Conservation (phyloP, 1,140 invertebrate species). For the Drosophila malerkotliana region DNA sequence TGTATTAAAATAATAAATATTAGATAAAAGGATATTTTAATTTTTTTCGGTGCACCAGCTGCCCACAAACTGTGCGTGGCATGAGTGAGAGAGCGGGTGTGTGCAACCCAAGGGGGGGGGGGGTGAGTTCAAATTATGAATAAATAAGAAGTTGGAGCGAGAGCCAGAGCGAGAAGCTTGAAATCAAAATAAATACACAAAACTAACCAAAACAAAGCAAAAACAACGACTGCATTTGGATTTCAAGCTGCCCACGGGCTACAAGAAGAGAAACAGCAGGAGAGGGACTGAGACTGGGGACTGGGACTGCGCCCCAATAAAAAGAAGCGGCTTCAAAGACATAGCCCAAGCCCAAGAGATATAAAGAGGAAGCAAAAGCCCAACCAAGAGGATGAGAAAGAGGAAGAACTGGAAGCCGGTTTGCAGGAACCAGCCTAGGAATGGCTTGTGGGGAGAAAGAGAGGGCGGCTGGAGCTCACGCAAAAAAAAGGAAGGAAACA, state of each 20-base stretch:
- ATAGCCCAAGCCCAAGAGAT: not conserved
- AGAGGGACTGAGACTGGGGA: slow-evolving; percentile 18
- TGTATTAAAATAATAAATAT: not conserved
- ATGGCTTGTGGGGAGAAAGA: not conserved
- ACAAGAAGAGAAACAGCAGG: slow-evolving; percentile 5
- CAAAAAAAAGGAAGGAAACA: slow-evolving; percentile 79
- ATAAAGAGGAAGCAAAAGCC: slow-evolving; percentile 4
- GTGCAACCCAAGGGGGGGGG: not conserved
- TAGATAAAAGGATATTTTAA: not conserved
- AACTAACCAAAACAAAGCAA: slow-evolving; percentile 43
- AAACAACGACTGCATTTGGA: slow-evolving; percentile 30
- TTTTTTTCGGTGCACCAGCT: slow-evolving; percentile 48
- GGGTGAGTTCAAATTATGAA: slow-evolving; percentile 77
- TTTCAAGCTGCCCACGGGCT: slow-evolving; percentile 68
- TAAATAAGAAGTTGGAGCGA: slow-evolving; percentile 61
- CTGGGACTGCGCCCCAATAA: slow-evolving; percentile 10
- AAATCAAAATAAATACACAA: slow-evolving; percentile 72
- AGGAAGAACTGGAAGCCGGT: slow-evolving; percentile 54
- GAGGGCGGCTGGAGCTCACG: slow-evolving; percentile 27
- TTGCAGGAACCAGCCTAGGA: slow-evolving; percentile 69
- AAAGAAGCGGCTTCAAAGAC: slow-evolving; percentile 27
- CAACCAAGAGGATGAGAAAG: slow-evolving; percentile 15
- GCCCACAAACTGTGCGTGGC: slow-evolving; percentile 72
- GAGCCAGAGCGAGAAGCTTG: slow-evolving; percentile 28
- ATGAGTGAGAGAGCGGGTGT: not conserved